Base-by-base conservation (phyloP, 2,797 vertebrate genomes). In the Sebastes itinus region DNA sequence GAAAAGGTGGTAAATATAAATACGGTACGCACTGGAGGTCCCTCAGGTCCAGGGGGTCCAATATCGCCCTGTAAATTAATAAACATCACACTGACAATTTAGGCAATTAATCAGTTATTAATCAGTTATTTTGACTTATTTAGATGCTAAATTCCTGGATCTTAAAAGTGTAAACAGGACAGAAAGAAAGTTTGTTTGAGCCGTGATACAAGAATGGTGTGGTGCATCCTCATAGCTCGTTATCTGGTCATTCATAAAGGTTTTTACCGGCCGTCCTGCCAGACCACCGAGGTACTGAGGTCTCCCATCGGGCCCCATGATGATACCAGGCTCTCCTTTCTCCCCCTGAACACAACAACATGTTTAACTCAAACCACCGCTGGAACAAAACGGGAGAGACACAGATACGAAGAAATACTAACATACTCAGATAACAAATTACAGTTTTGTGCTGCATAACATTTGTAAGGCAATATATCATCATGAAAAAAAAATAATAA, bases 281-380 rank as follows among this genome's bases (percentile, higher is more conserved):
- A 90, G 78, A 16, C 91, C 90, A 18, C 91, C 93, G 7, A 90
- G 69, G 72, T 91, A 88, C 65, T 76, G 22, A 4, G 89, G 87
- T 27, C 14, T 92, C 60, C 97, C 96, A 0, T 97, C 96, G 0
- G 95, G 87, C 3, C 95, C 90, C 54, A 95, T 33, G 75, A 96
- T 84, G 22, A 95, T 22, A 0, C 97, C 97, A 0, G 97, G 96
- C 22, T 99, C 98, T 25, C 98, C 98, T 82, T 98, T 99, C 80
- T 97, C 92, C 0, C 98, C 98, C 98, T 99, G 83, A 71, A 77
- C 10, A 65, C 23, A 83, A 81, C 72, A 82, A 27, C 2, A 68
- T 4, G n/a, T 22, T 10, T 5, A 25, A 27, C 1, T 38, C 25
- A 22, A 52, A 1, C 2, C 12, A 38, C 7, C 6, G 13, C 55